Base-by-base conservation (phyloP, 2,888 invertebrate species). In the Erebia aethiops region DNA sequence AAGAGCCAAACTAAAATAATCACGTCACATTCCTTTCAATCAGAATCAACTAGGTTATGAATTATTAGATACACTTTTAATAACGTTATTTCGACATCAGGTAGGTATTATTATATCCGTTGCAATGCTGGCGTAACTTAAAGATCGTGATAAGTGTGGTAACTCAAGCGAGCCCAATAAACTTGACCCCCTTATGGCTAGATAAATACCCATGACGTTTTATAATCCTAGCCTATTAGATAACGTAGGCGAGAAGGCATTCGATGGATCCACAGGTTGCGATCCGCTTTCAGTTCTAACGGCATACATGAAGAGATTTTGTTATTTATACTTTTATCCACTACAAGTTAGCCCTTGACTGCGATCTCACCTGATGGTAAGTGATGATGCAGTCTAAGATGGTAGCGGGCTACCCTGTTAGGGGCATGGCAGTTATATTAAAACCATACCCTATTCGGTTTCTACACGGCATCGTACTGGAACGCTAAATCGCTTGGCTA, bases 161-260 rank as follows among this genome's bases (percentile, higher is more conserved):
- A 79, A 77, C 69, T 77, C 75, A 73, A 80, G 76, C 79, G 76
- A 75, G 74, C 78, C 75, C 77, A 77, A 77, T 84, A 82, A 82
- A 84, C 85, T 86, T 86, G 86, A 81, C 86, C 84, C 72, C 77
- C 79, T 80, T 85, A 76, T 76, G 78, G 75, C 81, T 83, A 80
- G 77, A 79, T 84, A 81, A 82, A 79, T 79, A 81, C 73, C 73
- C 67, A 75, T 72, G 69, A 75, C 77, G 78, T 76, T 54, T 54
- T 79, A 80, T 78, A 80, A 76, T 78, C 79, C 76, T 18, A 76
- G 78, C 79, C 76, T 18, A 56, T 7, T 21, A 21, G 14, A 26
- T 14, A 57, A 57, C 26, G 56, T 57, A 13, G 21, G 21, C 13
- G 13, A 57, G 7, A 7, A 26, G 4, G 7, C 10, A 18, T 54